Evolutionary conservation across 2,113 vertebrate species (phyloP), one percentile per base, ranked within the genome.

Genomic region (Benitochromis conjunctus): DNA sequence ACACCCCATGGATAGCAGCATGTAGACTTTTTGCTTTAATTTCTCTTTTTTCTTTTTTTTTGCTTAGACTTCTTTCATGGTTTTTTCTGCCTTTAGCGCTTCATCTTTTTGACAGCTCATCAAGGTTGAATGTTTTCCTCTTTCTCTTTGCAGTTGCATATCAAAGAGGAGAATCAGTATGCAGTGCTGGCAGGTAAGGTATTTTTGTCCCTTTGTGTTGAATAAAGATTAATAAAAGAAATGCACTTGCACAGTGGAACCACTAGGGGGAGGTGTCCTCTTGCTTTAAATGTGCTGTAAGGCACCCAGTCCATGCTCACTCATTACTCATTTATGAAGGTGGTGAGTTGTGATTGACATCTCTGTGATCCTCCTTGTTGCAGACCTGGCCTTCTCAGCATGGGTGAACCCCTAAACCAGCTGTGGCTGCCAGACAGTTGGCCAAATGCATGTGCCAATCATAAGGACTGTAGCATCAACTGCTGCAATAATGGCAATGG

Each of bases 371-470:
- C 69, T 90, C 83, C 80, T 86, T 69, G 41, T 91, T 93, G 80
- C 94, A 99, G 98, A 91, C 97, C 98, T 84, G 98, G 98, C 85
- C 97, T 98, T 87, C 96, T 99, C 89, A 97, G 97, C 93, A 98
- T 98, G 94, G 97, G 96, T 4, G 98, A 98, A 83, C 97, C 97
- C 0, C 95, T 97, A 8, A 90, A 97, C 53, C 98, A 99, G 94
- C 97, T 98, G 0, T 99, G 98, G 98, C 92, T 98, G 86, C 97
- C 98, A 78, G 98, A 99, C 91, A 98, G 97, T 4, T 99, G 98
- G 98, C 98, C 98, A 43, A 98, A 98, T 74, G 96, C 97, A n/a
- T 97, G 98, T 78, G 96, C 97, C 94, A 98, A 96, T 84, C 98
- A 98, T 94, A 98, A 97, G 12, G 98, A 98, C 95, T 98, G 98